Evolutionary conservation across 1,140 invertebrate genomes (phyloP).

Genomic region (Theocolax elegans): DNA sequence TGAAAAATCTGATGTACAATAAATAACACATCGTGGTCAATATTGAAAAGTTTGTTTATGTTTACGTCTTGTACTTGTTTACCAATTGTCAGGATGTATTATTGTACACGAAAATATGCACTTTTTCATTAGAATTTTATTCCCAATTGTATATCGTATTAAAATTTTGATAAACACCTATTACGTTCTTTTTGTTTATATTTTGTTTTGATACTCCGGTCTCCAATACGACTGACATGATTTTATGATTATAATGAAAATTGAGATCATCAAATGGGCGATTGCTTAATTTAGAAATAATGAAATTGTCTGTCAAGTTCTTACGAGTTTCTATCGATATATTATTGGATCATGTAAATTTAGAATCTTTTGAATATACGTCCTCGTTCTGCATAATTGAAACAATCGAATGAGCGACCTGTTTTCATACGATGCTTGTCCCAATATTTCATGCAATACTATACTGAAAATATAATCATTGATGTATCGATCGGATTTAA

Average conservation of each 20-base stretch:
- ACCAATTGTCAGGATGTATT: no score
- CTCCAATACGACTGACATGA: not conserved
- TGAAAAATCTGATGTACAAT: no score
- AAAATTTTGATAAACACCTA: no score
- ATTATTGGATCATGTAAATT: constrained; percentile 22
- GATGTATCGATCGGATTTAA: constrained; percentile 39
- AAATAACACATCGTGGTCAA: no score
- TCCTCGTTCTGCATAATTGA: constrained; percentile 22
- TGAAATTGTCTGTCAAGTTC: not conserved
- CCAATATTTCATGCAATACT: constrained; percentile 3
- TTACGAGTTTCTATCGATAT: not conserved
- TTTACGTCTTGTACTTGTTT: no score
- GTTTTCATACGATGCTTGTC: not conserved
- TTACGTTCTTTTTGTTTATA: no score
- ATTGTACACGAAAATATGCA: no score
- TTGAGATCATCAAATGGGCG: not conserved
- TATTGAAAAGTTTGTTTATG: no score
- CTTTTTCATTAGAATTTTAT: no score
- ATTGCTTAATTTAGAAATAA: not conserved
- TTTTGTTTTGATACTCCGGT: no score
- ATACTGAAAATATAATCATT: constrained; percentile 29
- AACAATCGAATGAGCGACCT: constrained; percentile 14
- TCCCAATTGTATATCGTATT: no score
- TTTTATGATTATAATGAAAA: not conserved
- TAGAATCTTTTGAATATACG: not conserved